These are phyloP conservation scores for Saccostrea glomerata DNA, from an alignment of 1,140 invertebrate species.

Conservation along the genomic window DNA sequence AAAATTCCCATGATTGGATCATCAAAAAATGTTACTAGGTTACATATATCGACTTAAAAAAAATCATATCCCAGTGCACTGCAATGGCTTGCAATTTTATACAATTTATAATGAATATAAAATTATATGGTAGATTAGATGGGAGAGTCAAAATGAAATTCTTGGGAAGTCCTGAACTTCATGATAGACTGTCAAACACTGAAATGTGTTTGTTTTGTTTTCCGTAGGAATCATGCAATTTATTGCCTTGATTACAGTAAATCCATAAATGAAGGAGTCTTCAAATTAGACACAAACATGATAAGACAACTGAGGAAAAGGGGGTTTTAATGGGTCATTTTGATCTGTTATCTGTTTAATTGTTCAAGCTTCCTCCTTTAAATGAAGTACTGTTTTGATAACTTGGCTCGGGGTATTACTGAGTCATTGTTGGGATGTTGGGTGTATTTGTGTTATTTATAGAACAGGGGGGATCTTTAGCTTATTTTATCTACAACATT, in stretches of 20 bases:
- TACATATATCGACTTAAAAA: too few species aligned
- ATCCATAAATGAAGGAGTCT: conserved; percentile 21
- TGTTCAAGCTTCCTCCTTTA: background rate
- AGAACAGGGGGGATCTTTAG: background rate
- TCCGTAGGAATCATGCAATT: background rate
- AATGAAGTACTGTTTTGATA: conserved; percentile 16
- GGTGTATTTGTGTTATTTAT: background rate
- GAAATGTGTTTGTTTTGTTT: background rate
- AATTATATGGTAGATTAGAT: too few species aligned
- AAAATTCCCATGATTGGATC: too few species aligned
- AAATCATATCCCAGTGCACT: too few species aligned
- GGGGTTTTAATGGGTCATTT: conserved; percentile 1
- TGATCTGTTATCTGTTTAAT: conserved; percentile 30
- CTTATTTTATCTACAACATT: conserved; percentile 5
- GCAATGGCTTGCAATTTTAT: too few species aligned
- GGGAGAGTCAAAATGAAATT: background rate
- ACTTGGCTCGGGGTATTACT: background rate
- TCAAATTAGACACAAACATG: background rate
- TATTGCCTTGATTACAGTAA: background rate
- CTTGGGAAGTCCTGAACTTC: background rate
- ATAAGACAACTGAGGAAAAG: background rate
- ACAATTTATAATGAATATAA: too few species aligned
- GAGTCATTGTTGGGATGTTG: background rate
- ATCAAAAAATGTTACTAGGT: too few species aligned
- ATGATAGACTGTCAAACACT: background rate